Evolutionary conservation across 2,888 invertebrate genomes (phyloP).

Genomic region (Leistus spinibarbis): DNA sequence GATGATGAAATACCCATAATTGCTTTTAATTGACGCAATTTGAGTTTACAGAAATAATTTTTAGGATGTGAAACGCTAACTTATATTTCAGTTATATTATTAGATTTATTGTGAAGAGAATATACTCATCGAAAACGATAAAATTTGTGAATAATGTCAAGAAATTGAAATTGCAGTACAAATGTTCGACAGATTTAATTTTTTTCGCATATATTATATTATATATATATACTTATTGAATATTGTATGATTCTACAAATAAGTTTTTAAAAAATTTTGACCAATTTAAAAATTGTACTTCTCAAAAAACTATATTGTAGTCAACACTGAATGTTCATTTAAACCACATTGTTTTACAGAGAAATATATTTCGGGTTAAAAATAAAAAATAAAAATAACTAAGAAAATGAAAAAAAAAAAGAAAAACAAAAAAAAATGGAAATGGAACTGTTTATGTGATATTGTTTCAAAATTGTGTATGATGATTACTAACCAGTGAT

Average conservation of each 20-base stretch:
- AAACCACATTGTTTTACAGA: background rate
- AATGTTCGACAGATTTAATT: conserved; percentile 34
- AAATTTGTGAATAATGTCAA: conserved; percentile 37
- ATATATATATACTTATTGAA: background rate
- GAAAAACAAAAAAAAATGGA: background rate
- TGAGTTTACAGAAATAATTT: conserved; percentile 36
- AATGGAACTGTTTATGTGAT: background rate
- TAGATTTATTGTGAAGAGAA: conserved; percentile 18
- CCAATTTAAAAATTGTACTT: conserved; percentile 36
- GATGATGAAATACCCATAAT: background rate
- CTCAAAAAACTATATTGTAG: conserved; percentile 8
- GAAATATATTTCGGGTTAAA: background rate
- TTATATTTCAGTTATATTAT: conserved; percentile 31
- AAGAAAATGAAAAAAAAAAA: background rate
- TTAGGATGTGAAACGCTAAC: conserved; percentile 38
- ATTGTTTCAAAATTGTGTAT: conserved; percentile 10
- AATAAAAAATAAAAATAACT: background rate
- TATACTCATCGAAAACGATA: conserved; percentile 34
- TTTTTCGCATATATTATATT: conserved; percentile 20
- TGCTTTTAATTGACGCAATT: conserved; percentile 11
- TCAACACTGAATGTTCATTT: conserved; percentile 7
- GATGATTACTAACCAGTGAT: conserved; percentile 31
- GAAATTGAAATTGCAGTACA: conserved; percentile 39
- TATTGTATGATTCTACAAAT: conserved; percentile 27
- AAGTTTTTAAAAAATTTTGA: conserved; percentile 38